A percentile compares a stretch with the other conserved stretches of the same genome.
Conservation (phyloP, 2,797 vertebrate species). For the Notoglanidium macrostoma region DNA sequence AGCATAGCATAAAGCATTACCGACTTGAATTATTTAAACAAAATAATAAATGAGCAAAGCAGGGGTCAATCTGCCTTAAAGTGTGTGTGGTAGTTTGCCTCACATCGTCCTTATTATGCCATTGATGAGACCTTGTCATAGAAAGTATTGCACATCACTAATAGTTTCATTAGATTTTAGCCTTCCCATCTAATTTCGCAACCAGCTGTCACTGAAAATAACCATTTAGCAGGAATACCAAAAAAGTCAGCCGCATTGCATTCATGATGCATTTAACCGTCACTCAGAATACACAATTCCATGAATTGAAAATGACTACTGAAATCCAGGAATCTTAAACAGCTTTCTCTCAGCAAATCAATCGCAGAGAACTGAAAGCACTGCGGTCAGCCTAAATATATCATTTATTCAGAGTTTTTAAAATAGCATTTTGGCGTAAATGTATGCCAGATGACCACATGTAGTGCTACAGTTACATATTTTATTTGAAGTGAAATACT, state of each 20-base stretch:
- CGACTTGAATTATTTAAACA: background rate
- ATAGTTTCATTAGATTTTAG: background rate
- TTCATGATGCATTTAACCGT: constrained; percentile 2
- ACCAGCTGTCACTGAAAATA: background rate
- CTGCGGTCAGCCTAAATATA: constrained; percentile 14
- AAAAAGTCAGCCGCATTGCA: background rate
- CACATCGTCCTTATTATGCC: no score
- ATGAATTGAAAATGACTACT: constrained; percentile 9
- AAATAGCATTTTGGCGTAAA: constrained; percentile 9
- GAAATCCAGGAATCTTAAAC: constrained; percentile 22
- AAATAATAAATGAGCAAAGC: background rate
- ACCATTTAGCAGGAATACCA: background rate
- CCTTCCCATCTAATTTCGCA: background rate
- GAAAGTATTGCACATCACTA: background rate
- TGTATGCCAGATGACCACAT: constrained; percentile 18
- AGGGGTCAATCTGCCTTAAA: background rate
- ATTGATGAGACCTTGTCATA: background rate
- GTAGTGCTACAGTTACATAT: background rate
- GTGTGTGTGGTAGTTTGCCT: no score
- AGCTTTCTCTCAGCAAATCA: constrained; percentile 32
- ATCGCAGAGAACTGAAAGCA: constrained; percentile 22
- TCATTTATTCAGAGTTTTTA: constrained; percentile 6
- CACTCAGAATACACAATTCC: background rate
- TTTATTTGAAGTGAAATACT: constrained; percentile 25
- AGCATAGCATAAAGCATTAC: background rate